phyloP scores from a whole-genome alignment of 2,797 vertebrate genomes.

The Hirundo rustica region DNA sequence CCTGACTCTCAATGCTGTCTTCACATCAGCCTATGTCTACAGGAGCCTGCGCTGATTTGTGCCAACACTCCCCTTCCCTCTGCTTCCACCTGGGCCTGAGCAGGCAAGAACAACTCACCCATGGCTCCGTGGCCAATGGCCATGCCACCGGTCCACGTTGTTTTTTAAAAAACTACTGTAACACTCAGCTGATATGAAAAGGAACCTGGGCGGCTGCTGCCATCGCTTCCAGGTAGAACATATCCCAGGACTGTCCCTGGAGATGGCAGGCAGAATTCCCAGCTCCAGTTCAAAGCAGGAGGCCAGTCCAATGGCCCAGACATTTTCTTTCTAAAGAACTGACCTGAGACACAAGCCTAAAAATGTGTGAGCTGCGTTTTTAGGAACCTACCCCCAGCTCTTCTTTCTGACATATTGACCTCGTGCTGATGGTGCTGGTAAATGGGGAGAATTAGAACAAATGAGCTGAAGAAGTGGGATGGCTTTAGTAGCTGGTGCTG shows the following conservation, averaged over 20 bases:
- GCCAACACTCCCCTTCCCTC: neutral
- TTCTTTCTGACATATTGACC: neutral
- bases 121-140: neutral
- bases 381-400: neutral
- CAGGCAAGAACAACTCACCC: neutral
- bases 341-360: neutral
- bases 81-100: neutral
- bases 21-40: conserved; percentile 85
- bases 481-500: neutral
- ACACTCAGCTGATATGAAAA: neutral
- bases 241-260: neutral
- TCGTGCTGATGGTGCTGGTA: conserved; percentile 41
- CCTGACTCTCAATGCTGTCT: conserved; percentile 85
- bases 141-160: conserved; percentile 35
- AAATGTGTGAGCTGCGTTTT: neutral
- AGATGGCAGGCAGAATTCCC: neutral
- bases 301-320: neutral
- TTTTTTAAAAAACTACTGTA: neutral
- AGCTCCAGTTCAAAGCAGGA: neutral
- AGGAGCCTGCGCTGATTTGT: conserved; percentile 74
- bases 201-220: conserved; percentile 7
- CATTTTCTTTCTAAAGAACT: neutral
- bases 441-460: conserved; percentile 21
- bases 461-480: neutral
- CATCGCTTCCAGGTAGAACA: neutral